Base-by-base conservation (phyloP, 1,140 invertebrate genomes). In the Alviniconcha marisindica region DNA sequence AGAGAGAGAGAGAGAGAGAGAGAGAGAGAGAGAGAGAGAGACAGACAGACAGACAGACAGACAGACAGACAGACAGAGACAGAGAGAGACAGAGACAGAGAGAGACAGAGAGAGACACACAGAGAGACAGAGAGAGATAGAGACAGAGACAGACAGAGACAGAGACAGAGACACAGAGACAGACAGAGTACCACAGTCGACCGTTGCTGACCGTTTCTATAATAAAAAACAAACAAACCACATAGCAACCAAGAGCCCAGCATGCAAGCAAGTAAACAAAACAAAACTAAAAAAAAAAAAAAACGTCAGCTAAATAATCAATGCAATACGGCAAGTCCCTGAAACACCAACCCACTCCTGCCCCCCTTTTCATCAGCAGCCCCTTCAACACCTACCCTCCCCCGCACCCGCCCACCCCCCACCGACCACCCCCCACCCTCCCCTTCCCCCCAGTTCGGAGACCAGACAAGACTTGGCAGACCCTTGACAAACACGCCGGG, bases 401-500 rank as follows among this genome's bases (percentile, higher is more conserved):
- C 0, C 54, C 21, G 1, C 54, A 1, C 14, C 54, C 54, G 5
- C 54, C 54, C 54, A 5, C 54, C 14, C 21, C 21, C 21, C 5
- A 2, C 21, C 21, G 3, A 15, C 54, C 31, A 7, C n/a, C 63
- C 3, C n/a, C 31, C 21, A 24, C 63, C 63, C 21, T 5, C 28
- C 63, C 63, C 15, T 28, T 4, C 66, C 36, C 15, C 66, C 33
- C 36, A 14, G 5, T 48, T 48, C 18, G 18, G 44, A 18, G 44
- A 48, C 7, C 44, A 5, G 44, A 48, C 44, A 48, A 63, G 60
- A 63, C 28, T 31, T 31, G 60, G 7, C 60, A 40, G 81, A 66
- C 38, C 44, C 74, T 76, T 36, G 73, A 51, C 74, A 83, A 83
- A 83, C 74, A 83, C n/a, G 36, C 33, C 54, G 81, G 81, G 81